Evolutionary conservation across 2,797 vertebrate genomes (phyloP), one percentile per base, ranked within the genome.

Genomic region (Sebastes cheni): DNA sequence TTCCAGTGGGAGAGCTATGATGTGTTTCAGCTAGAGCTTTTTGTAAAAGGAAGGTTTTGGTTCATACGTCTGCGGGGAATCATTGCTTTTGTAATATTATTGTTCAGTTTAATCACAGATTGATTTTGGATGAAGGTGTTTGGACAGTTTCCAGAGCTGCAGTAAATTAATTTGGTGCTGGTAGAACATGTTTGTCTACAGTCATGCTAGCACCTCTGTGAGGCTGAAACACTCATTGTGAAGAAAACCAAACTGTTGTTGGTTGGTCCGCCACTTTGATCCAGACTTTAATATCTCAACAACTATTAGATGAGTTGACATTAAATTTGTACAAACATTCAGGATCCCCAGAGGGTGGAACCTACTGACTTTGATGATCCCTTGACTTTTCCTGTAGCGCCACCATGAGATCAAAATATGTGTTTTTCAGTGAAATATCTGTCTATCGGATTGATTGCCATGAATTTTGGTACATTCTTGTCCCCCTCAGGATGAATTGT

Each of bases 51-150:
- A 73, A 68, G 29, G 58, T 12, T 34, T 46, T 23, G 56, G 23
- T 67, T 82, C n/a, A 69, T 64, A 8, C 66, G 67, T 77, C 56
- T 75, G 27, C 64, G 52, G 36, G 55, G 39, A 67, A 42, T 42
- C 1, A 8, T 59, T 61, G 34, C 46, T 62, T 71, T 58, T 60
- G 23, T 67, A 22, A 36, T 30, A 23, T 46, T 25, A 1, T 13
- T 36, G 8, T 60, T 82, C 27, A 2, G 11, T 58, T 81, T 83
- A 80, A 79, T 85, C 75, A 80, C 67, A 78, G 73, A 86, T 79
- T 69, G 42, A 61, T 10, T 71, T 75, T 29, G 25, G 55, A 52
- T 55, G 11, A 36, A 52, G 29, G 20, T 25, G 32, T 67, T 42
- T 76, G 2, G 27, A 56, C 25, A 46, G 16, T 22, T 70, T 71